Conservation (phyloP, 2,797 vertebrate genomes). For the Aldrovandia affinis region DNA sequence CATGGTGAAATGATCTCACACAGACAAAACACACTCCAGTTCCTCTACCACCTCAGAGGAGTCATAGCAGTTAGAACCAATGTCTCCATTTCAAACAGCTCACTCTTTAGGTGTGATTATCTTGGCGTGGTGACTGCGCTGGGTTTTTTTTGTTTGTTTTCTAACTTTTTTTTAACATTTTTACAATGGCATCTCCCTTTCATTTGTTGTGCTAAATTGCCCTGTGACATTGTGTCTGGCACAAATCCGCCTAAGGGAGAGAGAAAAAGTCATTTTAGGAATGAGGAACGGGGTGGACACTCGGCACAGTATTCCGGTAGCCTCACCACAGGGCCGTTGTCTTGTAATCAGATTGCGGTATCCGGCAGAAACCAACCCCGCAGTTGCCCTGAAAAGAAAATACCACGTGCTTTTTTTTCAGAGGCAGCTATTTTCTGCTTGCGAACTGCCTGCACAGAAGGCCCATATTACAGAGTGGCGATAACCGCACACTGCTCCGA, state of each 20-base stretch:
- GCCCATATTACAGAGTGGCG: conserved; percentile 55
- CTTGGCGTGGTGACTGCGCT: background rate
- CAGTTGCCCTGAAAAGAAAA: conserved; percentile 57
- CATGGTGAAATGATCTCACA: background rate
- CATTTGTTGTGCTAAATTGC: conserved; percentile 50
- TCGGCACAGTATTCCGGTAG: conserved; percentile 58
- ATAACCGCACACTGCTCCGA: conserved; percentile 38
- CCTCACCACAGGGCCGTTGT: conserved; percentile 55
- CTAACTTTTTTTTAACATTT: too few relatives aligned
- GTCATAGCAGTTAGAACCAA: background rate
- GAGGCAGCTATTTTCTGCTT: conserved; percentile 54
- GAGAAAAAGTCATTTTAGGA: conserved; percentile 54
- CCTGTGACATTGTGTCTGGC: conserved; percentile 52
- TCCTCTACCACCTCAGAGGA: background rate
- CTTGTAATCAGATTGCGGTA: conserved; percentile 65
- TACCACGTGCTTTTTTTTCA: conserved; percentile 41
- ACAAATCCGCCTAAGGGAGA: conserved; percentile 41
- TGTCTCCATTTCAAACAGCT: background rate
- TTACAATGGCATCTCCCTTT: conserved; percentile 15
- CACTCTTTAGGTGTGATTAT: background rate
- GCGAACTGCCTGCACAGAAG: conserved; percentile 53
- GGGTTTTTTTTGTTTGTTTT: background rate
- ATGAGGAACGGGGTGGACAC: background rate
- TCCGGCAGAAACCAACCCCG: conserved; percentile 54
- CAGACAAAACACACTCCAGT: background rate